These are phyloP conservation scores for Copidosoma floridanum DNA, from an alignment of 1,140 invertebrate species.

Conservation along the genomic window DNA sequence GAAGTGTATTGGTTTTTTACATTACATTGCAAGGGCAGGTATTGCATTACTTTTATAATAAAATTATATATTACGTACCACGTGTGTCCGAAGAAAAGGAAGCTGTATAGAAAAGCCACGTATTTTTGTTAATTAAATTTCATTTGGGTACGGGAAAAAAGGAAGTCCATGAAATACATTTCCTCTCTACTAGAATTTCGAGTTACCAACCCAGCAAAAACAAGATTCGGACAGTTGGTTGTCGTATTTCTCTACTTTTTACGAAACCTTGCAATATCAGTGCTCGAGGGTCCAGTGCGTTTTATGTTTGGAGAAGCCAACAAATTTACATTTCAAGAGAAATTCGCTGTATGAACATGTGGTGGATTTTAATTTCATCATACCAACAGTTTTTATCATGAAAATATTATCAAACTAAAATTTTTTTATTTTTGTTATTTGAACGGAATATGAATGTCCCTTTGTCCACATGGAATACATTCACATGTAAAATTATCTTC, in stretches of 20 bases:
- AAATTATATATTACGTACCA: too few relatives aligned
- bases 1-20: too few relatives aligned
- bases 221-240: conserved; percentile 1
- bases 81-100: neutral
- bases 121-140: conserved; percentile 15
- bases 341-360: too few relatives aligned
- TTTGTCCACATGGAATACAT: too few relatives aligned
- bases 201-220: conserved; percentile 2
- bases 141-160: neutral
- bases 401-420: too few relatives aligned
- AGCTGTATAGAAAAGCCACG: neutral
- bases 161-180: conserved; percentile 23
- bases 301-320: conserved; percentile 49
- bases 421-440: too few relatives aligned
- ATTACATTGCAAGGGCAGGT: too few relatives aligned
- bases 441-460: too few relatives aligned
- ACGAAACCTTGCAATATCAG: conserved; percentile 24
- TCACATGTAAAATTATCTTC: too few relatives aligned
- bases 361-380: too few relatives aligned
- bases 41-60: too few relatives aligned
- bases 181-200: conserved; percentile 1
- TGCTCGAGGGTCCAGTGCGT: conserved; percentile 31
- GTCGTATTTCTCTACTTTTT: conserved; percentile 22
- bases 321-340: conserved; percentile 28
- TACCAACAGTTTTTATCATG: too few relatives aligned